Conservation (phyloP, 1,140 invertebrate genomes). For the Brachionus calyciflorus region DNA sequence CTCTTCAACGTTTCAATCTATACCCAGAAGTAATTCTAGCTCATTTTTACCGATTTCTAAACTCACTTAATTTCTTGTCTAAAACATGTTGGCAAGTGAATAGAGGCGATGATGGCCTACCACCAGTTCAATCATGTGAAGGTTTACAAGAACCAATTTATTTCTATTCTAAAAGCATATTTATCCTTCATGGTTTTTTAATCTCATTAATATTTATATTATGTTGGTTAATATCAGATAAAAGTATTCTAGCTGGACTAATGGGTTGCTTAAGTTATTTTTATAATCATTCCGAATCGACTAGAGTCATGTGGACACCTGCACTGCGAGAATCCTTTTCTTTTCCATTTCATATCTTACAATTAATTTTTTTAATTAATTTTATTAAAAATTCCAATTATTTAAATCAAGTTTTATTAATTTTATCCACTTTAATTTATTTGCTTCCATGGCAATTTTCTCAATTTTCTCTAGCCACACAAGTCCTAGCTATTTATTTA, state of each 20-base stretch:
- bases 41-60: slow-evolving; percentile 17
- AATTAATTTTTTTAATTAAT: slow-evolving; percentile 60
- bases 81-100: slow-evolving; percentile 67
- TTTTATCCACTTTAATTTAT: slow-evolving; percentile 52
- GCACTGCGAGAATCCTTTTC: slow-evolving; percentile 78
- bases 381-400: slow-evolving; percentile 55
- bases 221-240: slow-evolving; percentile 63
- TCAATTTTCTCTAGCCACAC: slow-evolving; percentile 73
- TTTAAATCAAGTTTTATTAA: not conserved
- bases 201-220: slow-evolving; percentile 68
- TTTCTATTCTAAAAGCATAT: slow-evolving; percentile 72
- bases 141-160: slow-evolving; percentile 71
- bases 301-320: slow-evolving; percentile 78
- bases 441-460: slow-evolving; percentile 65
- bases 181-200: slow-evolving; percentile 68
- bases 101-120: slow-evolving; percentile 66
- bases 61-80: slow-evolving; percentile 50
- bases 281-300: slow-evolving; percentile 73
- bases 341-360: slow-evolving; percentile 68
- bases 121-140: slow-evolving; percentile 72
- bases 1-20: slow-evolving; percentile 75
- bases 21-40: slow-evolving; percentile 71
- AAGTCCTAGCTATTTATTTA: slow-evolving; percentile 62
- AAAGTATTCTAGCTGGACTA: slow-evolving; percentile 65
- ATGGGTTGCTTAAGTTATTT: slow-evolving; percentile 70